phyloP scores from a whole-genome alignment of 2,797 vertebrate genomes.

The Acanthiza pusilla region DNA sequence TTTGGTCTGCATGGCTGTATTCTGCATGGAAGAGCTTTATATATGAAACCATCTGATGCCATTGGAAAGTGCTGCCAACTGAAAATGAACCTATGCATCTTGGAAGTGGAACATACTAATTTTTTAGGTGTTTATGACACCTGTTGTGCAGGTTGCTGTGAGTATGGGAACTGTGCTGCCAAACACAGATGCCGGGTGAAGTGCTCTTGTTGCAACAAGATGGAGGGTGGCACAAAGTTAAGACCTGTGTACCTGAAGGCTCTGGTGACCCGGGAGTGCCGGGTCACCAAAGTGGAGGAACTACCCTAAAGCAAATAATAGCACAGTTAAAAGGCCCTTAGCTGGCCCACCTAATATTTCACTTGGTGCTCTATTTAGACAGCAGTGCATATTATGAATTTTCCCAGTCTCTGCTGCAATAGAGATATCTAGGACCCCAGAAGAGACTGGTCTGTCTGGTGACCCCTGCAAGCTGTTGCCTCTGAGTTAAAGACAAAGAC shows the following conservation, averaged over 20 bases:
- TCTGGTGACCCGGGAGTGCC: not conserved
- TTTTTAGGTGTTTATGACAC: not conserved
- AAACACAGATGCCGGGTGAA: not conserved
- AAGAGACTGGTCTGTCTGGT: not conserved
- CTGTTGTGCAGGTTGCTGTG: not conserved
- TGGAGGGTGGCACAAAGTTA: not conserved
- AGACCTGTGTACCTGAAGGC: not conserved
- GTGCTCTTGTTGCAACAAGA: not conserved
- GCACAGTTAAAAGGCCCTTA: not conserved
- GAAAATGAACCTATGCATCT: not conserved
- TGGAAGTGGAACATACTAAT: not conserved
- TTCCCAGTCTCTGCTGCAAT: not conserved
- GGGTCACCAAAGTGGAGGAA: not conserved
- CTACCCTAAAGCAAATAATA: not conserved
- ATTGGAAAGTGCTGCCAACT: not conserved
- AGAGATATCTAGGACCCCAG: not conserved
- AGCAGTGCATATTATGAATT: not conserved
- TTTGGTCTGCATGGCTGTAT: not conserved
- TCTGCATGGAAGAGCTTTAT: not conserved
- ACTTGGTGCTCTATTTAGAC: not conserved
- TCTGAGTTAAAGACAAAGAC: not conserved
- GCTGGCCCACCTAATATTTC: not conserved
- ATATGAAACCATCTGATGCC: not conserved
- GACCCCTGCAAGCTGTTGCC: rapidly evolving
- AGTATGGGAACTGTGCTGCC: not conserved